phyloP scores from a whole-genome alignment of 1,140 invertebrate species.

The Phortica variegata region DNA sequence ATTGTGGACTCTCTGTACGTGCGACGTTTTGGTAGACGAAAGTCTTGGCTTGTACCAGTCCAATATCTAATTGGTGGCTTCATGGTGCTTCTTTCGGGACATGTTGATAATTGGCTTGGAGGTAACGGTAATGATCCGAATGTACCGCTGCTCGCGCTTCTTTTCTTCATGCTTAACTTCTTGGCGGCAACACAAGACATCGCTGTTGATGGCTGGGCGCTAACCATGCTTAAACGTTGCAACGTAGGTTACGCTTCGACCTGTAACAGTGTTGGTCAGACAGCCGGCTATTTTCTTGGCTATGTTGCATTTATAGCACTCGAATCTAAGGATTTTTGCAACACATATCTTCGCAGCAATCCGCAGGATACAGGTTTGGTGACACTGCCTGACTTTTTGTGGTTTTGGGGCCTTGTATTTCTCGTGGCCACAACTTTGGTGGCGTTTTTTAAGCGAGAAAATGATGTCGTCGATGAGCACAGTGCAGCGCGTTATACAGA shows the following conservation, averaged over 20 bases:
- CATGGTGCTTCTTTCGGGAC: constrained; percentile 79
- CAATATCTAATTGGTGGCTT: constrained; percentile 84
- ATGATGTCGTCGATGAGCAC: constrained; percentile 55
- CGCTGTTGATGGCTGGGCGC: constrained; percentile 98
- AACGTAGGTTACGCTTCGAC: constrained; percentile 99
- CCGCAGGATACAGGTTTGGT: constrained; percentile 77
- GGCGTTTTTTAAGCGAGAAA: constrained; percentile 86
- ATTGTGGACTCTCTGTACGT: constrained; percentile 92
- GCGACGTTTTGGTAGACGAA: constrained; percentile 82
- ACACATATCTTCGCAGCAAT: constrained; percentile 79
- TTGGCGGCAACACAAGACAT: constrained; percentile 99
- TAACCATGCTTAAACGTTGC: constrained; percentile 95
- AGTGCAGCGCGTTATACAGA: constrained; percentile 56
- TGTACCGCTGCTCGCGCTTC: constrained; percentile 75
- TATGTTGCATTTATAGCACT: constrained; percentile 96
- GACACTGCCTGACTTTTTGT: constrained; percentile 85
- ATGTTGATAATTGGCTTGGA: constrained; percentile 76
- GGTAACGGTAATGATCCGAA: constrained; percentile 68
- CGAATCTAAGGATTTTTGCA: constrained; percentile 96
- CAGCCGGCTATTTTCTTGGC: constrained; percentile 95
- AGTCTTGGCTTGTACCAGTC: constrained; percentile 93
- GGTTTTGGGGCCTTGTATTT: constrained; percentile 95
- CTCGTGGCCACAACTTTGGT: constrained; percentile 88
- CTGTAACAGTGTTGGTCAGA: constrained; percentile 98
- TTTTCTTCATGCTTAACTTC: constrained; percentile 94